phyloP scores from a whole-genome alignment of 2,797 vertebrate species.

The Tinamus major region DNA sequence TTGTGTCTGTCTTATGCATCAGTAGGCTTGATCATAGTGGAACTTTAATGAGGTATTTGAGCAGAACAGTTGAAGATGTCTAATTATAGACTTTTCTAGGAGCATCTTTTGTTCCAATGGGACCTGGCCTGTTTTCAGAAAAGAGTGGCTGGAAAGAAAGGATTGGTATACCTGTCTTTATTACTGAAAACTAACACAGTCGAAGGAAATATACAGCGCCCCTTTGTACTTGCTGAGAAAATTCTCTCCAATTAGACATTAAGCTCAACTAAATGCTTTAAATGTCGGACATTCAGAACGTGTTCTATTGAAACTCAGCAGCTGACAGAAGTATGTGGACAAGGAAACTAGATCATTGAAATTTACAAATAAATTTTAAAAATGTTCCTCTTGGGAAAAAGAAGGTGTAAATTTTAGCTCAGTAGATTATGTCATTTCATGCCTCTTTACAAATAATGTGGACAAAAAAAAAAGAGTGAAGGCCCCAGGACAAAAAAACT shows the following conservation, averaged over 20 bases:
- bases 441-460: background rate
- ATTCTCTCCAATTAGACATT: background rate
- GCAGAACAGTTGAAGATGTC: constrained; percentile 21
- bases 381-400: background rate
- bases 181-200: constrained; percentile 27
- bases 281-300: background rate
- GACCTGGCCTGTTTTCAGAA: constrained; percentile 33
- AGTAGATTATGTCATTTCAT: background rate
- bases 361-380: background rate
- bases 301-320: background rate
- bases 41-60: constrained; percentile 48
- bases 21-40: constrained; percentile 28
- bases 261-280: background rate
- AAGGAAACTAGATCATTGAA: background rate
- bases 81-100: constrained; percentile 55
- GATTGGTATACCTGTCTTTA: constrained; percentile 46
- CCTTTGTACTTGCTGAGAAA: constrained; percentile 20
- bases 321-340: background rate
- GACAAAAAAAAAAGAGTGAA: background rate
- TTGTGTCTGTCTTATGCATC: constrained; percentile 32
- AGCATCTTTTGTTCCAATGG: constrained; percentile 49
- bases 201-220: background rate
- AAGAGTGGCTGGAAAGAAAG: constrained; percentile 29
- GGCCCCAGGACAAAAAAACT: background rate
- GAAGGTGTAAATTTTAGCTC: background rate